These are phyloP conservation scores for Apocheima hispidaria DNA, from an alignment of 2,888 invertebrate species.

Conservation along the genomic window DNA sequence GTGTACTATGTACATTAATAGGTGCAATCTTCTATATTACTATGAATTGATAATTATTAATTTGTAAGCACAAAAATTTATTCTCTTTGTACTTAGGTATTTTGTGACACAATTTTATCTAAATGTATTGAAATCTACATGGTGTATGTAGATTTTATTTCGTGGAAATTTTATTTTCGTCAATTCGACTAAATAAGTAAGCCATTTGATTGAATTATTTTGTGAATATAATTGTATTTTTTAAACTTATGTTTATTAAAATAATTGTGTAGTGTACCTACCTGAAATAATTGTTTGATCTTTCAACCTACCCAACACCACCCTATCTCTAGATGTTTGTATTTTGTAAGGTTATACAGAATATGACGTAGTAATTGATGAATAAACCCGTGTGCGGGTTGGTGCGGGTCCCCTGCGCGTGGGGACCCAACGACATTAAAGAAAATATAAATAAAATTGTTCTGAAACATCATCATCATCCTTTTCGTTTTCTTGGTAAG, in stretches of 20 bases:
- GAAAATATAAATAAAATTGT: too few relatives aligned
- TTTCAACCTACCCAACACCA: too few relatives aligned
- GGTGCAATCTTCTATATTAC: slow-evolving; percentile 44
- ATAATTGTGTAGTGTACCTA: slow-evolving; percentile 14
- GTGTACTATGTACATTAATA: slow-evolving; percentile 69
- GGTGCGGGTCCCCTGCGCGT: too few relatives aligned
- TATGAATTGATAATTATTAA: slow-evolving; percentile 31
- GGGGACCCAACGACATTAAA: too few relatives aligned
- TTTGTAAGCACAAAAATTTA: slow-evolving; percentile 6
- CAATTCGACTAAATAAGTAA: slow-evolving; percentile 19
- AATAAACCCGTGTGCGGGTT: too few relatives aligned
- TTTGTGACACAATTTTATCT: neutral
- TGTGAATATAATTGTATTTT: slow-evolving; percentile 37
- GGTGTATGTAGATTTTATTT: slow-evolving; percentile 3
- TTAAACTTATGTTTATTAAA: slow-evolving; percentile 9
- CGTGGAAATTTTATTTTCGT: slow-evolving; percentile 13
- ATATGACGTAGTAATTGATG: too few relatives aligned
- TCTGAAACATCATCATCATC: too few relatives aligned
- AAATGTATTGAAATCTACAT: slow-evolving; percentile 11
- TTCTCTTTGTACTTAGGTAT: neutral
- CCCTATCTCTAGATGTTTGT: too few relatives aligned
- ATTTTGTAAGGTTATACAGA: too few relatives aligned
- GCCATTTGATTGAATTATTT: slow-evolving; percentile 16
- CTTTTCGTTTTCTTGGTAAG: too few relatives aligned
- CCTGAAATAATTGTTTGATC: slow-evolving; percentile 6